Evolutionary conservation across 2,888 invertebrate species (phyloP).

Genomic region (Stramonita haemastoma): DNA sequence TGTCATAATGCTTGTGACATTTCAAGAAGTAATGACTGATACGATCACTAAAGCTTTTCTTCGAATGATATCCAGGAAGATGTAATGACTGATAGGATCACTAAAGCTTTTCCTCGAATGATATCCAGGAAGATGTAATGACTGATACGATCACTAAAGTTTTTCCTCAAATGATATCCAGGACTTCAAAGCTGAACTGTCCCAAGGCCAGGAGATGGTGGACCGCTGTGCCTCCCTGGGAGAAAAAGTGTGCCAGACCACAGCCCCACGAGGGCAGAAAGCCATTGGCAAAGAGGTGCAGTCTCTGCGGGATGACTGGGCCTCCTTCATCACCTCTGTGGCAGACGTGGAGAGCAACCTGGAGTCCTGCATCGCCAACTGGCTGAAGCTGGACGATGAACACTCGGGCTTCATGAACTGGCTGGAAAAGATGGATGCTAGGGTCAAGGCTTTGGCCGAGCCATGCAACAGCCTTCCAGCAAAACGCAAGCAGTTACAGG

Average conservation of each 20-base stretch:
- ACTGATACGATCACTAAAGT: background rate
- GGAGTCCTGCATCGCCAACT: slow-evolving; percentile 93
- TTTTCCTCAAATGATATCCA: slow-evolving; percentile 44
- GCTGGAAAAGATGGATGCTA: slow-evolving; percentile 79
- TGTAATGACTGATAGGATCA: no score
- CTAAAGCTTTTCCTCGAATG: no score
- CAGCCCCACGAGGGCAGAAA: slow-evolving; percentile 78
- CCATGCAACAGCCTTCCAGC: slow-evolving; percentile 61
- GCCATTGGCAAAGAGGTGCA: slow-evolving; percentile 70
- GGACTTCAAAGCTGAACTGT: slow-evolving; percentile 82
- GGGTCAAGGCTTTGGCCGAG: slow-evolving; percentile 62
- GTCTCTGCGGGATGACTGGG: slow-evolving; percentile 72
- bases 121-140: no score
- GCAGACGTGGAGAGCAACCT: slow-evolving; percentile 86
- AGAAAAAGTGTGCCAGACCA: slow-evolving; percentile 80
- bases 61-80: no score
- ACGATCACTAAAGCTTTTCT: no score
- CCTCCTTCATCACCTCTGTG: slow-evolving; percentile 74
- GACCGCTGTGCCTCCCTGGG: slow-evolving; percentile 84
- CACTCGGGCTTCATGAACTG: slow-evolving; percentile 90
- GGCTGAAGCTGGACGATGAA: slow-evolving; percentile 92
- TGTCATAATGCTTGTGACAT: no score
- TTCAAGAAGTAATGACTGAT: no score
- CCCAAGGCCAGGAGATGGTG: slow-evolving; percentile 80
- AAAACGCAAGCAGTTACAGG: slow-evolving; percentile 63